Conservation (phyloP, 1,140 invertebrate species). For the Neodiprion virginianus region DNA sequence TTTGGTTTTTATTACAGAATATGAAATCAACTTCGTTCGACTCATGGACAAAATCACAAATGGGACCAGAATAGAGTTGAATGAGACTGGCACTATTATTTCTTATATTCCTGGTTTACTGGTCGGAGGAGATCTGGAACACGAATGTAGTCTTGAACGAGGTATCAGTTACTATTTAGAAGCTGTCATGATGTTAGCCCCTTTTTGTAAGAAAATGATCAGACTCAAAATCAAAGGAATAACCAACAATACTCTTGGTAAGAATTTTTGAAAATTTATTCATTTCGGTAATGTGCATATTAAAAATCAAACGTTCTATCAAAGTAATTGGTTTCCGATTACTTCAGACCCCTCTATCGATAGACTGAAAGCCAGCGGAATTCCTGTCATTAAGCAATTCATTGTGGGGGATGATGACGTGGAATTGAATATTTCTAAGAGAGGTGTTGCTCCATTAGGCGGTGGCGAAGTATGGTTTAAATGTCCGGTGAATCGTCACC, state of each 20-base stretch:
- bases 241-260: conserved; percentile 80
- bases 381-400: conserved; percentile 86
- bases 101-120: conserved; percentile 91
- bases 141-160: conserved; percentile 84
- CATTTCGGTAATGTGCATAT: background rate
- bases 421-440: conserved; percentile 82
- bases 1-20: conserved; percentile 68
- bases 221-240: conserved; percentile 84
- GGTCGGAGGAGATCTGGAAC: conserved; percentile 84
- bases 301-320: conserved; percentile 7
- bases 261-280: background rate
- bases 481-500: conserved; percentile 78
- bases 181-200: conserved; percentile 84
- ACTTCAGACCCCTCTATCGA: conserved; percentile 82
- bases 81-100: conserved; percentile 90
- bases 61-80: conserved; percentile 89
- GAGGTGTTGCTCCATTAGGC: conserved; percentile 85
- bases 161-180: conserved; percentile 94
- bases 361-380: conserved; percentile 78
- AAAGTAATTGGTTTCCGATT: background rate
- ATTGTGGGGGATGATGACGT: conserved; percentile 88
- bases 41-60: conserved; percentile 94
- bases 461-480: conserved; percentile 91
- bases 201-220: conserved; percentile 93
- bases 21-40: conserved; percentile 90